These are phyloP conservation scores for Phalanger gymnotis DNA, from an alignment of 2,797 vertebrate species.

Conservation along the genomic window DNA sequence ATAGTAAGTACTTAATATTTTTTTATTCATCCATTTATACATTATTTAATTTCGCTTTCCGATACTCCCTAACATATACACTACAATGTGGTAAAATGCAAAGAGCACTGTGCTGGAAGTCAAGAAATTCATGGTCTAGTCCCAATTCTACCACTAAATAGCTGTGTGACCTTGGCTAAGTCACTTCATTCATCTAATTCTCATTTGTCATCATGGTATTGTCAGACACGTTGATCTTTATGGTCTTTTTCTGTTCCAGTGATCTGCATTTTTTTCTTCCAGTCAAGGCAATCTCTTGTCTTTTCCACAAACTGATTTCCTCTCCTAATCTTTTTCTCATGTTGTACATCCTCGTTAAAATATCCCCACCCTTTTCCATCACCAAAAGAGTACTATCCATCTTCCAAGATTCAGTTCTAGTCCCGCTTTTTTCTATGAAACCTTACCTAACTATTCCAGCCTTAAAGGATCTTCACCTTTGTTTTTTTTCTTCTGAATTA, in stretches of 20 bases:
- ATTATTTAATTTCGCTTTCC: neutral
- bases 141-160: neutral
- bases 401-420: neutral
- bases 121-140: neutral
- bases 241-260: neutral
- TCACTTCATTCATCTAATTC: neutral
- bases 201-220: neutral
- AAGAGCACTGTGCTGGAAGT: neutral
- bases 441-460: neutral
- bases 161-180: neutral
- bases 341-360: neutral
- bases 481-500: neutral
- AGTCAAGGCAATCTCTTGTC: neutral
- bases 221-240: neutral
- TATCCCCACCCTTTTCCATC: neutral
- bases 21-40: neutral
- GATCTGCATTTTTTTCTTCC: neutral
- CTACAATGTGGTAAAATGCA: neutral
- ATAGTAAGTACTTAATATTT: neutral
- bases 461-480: neutral
- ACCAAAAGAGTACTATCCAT: neutral
- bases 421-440: neutral
- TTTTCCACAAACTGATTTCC: neutral
- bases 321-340: neutral
- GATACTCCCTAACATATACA: neutral